Evolutionary conservation across 1,140 invertebrate genomes (phyloP).

Genomic region (Sinella curviseta): DNA sequence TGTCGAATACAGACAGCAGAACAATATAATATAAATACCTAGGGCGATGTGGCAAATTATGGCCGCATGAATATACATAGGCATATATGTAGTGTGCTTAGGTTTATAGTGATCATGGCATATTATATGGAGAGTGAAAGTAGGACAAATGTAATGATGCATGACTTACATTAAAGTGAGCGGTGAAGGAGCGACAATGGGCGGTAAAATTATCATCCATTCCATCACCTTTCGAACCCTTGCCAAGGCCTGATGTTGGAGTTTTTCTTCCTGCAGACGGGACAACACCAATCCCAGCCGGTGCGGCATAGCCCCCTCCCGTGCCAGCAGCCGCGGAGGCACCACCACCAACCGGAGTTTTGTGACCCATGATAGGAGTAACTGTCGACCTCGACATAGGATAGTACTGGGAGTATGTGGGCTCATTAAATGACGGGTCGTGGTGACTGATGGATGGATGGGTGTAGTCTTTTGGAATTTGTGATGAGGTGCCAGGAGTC

Average conservation of each 20-base stretch:
- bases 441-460: conserved; percentile 45
- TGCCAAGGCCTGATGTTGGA: conserved; percentile 43
- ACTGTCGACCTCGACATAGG: conserved; percentile 48
- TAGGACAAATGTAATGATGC: conserved; percentile 11
- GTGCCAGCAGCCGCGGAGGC: not conserved
- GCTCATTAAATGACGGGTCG: conserved; percentile 47
- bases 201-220: conserved; percentile 64
- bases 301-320: conserved; percentile 41
- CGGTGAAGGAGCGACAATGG: conserved; percentile 67
- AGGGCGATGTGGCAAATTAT: too few species aligned
- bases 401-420: conserved; percentile 49
- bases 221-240: conserved; percentile 57
- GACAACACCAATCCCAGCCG: conserved; percentile 26
- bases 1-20: too few species aligned
- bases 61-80: not conserved
- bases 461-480: conserved; percentile 48
- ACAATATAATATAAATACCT: too few species aligned
- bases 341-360: not conserved
- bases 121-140: not conserved
- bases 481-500: conserved; percentile 34
- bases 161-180: conserved; percentile 60
- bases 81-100: too few species aligned
- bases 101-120: too few species aligned
- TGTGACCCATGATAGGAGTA: conserved; percentile 39
- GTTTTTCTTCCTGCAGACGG: conserved; percentile 44